Conservation (phyloP, 1,140 invertebrate genomes). For the Arctopsyche grandis region DNA sequence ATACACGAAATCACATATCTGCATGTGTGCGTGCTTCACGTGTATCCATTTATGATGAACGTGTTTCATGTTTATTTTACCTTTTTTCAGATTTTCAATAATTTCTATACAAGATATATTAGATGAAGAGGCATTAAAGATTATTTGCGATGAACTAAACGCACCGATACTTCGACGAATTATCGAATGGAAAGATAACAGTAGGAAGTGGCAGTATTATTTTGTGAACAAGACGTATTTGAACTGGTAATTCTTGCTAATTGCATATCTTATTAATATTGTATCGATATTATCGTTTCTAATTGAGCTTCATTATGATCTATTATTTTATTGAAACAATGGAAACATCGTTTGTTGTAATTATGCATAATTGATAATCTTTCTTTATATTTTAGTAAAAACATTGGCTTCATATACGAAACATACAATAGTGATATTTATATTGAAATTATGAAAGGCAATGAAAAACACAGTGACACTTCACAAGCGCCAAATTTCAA, state of each 20-base stretch:
- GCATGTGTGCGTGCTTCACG: neutral
- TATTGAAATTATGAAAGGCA: constrained; percentile 44
- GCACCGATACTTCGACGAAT: constrained; percentile 72
- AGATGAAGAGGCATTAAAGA: constrained; percentile 72
- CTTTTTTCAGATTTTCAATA: constrained; percentile 71
- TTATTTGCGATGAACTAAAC: constrained; percentile 80
- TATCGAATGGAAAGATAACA: constrained; percentile 73
- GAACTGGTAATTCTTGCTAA: constrained; percentile 28
- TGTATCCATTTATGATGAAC: neutral
- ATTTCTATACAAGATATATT: constrained; percentile 79
- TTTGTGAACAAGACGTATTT: constrained; percentile 55
- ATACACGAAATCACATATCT: too few species aligned
- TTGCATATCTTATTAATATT: too few species aligned
- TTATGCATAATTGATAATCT: constrained; percentile 29
- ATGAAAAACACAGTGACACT: neutral
- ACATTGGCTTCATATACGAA: constrained; percentile 67
- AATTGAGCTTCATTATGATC: too few species aligned
- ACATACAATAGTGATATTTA: constrained; percentile 52
- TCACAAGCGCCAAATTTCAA: constrained; percentile 38
- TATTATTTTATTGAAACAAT: too few species aligned
- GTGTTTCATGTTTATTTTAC: neutral
- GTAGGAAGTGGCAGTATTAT: constrained; percentile 71
- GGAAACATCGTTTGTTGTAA: neutral
- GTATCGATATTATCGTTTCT: too few species aligned
- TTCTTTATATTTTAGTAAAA: constrained; percentile 57